A percentile compares a stretch with the other conserved stretches of the same genome.
Evolutionary conservation across 2,888 invertebrate species (phyloP).

Genomic region (Hirtodrosophila duncani): DNA sequence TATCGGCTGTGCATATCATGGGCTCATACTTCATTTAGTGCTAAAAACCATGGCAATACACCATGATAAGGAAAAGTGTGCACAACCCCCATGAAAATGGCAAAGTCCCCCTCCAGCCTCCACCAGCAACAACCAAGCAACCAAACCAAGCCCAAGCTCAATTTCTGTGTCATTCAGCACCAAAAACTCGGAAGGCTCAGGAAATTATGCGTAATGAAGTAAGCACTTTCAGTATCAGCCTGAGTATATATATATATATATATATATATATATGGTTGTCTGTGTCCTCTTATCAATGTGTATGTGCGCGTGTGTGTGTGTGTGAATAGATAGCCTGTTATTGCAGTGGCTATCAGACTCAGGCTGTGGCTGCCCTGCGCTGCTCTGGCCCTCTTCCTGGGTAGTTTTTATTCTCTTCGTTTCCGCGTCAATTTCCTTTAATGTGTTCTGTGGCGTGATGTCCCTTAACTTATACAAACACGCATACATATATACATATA

Average conservation of each 20-base stretch:
- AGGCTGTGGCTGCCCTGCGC: neutral
- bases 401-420: slow-evolving; percentile 69
- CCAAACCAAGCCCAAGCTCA: slow-evolving; percentile 2
- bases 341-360: slow-evolving; percentile 27
- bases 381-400: slow-evolving; percentile 33
- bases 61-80: slow-evolving; percentile 51
- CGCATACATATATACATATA: slow-evolving; percentile 18
- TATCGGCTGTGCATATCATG: slow-evolving; percentile 25
- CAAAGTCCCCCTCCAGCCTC: slow-evolving; percentile 7
- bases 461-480: slow-evolving; percentile 44
- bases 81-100: no score
- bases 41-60: slow-evolving; percentile 38
- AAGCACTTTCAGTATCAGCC: slow-evolving; percentile 51
- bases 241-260: slow-evolving; percentile 15
- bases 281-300: slow-evolving; percentile 23
- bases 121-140: slow-evolving; percentile 3
- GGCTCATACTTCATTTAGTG: slow-evolving; percentile 47
- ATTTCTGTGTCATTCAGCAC: slow-evolving; percentile 41
- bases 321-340: slow-evolving; percentile 38
- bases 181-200: slow-evolving; percentile 38
- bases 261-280: slow-evolving; percentile 16
- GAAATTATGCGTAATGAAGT: slow-evolving; percentile 71
- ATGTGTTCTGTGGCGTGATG: slow-evolving; percentile 67
- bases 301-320: slow-evolving; percentile 14
- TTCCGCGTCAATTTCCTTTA: slow-evolving; percentile 71